A percentile compares a stretch with the other conserved stretches of the same genome.
These are phyloP conservation scores for Muscicapa striata DNA, from an alignment of 2,797 vertebrate genomes.

Conservation along the genomic window DNA sequence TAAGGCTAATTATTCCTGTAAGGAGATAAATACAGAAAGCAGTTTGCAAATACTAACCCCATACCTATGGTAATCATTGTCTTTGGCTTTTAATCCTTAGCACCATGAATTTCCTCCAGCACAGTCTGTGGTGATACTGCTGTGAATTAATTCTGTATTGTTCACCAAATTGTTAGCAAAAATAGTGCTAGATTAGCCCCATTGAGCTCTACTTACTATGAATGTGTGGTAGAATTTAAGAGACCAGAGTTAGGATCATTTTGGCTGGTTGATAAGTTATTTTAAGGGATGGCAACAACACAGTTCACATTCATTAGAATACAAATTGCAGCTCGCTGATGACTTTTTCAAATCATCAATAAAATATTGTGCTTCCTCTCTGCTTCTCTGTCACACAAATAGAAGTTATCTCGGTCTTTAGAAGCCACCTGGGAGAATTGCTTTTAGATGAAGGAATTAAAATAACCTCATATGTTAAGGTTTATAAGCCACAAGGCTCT, in stretches of 20 bases:
- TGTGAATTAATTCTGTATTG: background rate
- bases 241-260: background rate
- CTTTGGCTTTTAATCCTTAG: background rate
- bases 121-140: background rate
- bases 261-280: background rate
- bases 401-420: background rate
- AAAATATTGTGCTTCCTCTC: background rate
- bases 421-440: background rate
- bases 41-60: background rate
- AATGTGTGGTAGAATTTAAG: background rate
- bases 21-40: background rate
- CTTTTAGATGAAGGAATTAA: slow-evolving; percentile 43
- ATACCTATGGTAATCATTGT: background rate
- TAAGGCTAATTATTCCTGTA: background rate
- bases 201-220: background rate
- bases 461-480: slow-evolving; percentile 1
- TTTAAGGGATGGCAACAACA: background rate
- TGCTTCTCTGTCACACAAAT: slow-evolving; percentile 7
- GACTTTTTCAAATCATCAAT: slow-evolving; percentile 11
- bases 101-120: background rate
- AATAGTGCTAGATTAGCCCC: background rate
- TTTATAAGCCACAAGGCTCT: slow-evolving; percentile 6
- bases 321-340: background rate
- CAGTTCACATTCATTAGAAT: background rate
- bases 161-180: background rate